Conservation (phyloP, 2,797 vertebrate genomes). For the Karalla daura region DNA sequence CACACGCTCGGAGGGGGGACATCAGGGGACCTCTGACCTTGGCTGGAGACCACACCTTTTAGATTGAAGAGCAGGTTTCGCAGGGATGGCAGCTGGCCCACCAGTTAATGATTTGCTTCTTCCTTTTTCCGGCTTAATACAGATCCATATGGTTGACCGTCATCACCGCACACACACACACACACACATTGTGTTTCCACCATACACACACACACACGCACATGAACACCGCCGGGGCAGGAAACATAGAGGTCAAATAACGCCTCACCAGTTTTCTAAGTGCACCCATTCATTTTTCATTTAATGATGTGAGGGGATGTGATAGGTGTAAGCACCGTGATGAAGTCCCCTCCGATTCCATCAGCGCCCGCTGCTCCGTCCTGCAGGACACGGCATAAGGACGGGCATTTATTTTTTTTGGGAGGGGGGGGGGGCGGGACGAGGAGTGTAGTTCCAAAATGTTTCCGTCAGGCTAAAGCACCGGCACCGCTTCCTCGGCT, state of each 20-base stretch:
- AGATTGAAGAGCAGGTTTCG: constrained; percentile 69
- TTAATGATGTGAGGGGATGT: constrained; percentile 68
- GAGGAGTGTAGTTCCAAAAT: constrained; percentile 30
- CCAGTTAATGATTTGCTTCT: constrained; percentile 65
- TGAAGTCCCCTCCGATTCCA: constrained; percentile 63
- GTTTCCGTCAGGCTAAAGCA: constrained; percentile 29
- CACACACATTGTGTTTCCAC: constrained; percentile 5
- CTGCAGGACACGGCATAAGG: constrained; percentile 51
- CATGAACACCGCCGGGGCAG: constrained; percentile 29
- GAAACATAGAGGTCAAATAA: constrained; percentile 72
- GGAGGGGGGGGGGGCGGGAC: no score
- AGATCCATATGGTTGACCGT: constrained; percentile 27
- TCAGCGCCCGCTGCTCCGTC: constrained; percentile 47
- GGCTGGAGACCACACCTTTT: constrained; percentile 65
- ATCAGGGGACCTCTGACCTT: constrained; percentile 65
- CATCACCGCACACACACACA: constrained; percentile 25
- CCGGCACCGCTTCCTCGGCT: constrained; percentile 10
- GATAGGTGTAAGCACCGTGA: constrained; percentile 61
- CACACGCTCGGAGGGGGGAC: constrained; percentile 42
- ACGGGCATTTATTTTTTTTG: constrained; percentile 41
- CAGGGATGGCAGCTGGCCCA: constrained; percentile 70
- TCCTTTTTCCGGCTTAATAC: constrained; percentile 58
- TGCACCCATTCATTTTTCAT: constrained; percentile 73
- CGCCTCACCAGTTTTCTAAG: constrained; percentile 58
- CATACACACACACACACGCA: not conserved